These are phyloP conservation scores for Eurytoma adleriae DNA, from an alignment of 2,888 invertebrate genomes.

Conservation along the genomic window DNA sequence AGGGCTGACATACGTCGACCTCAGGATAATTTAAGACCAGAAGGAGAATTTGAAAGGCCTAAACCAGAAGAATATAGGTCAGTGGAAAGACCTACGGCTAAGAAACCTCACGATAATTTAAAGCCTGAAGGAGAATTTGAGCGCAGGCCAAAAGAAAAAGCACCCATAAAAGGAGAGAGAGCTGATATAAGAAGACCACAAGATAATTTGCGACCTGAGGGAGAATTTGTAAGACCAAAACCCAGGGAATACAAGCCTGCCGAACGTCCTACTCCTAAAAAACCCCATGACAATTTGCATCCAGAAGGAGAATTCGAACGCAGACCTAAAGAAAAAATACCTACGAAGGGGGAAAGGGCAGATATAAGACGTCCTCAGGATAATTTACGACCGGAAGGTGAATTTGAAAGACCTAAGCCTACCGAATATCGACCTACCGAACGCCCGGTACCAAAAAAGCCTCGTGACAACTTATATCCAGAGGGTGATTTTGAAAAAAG, in stretches of 20 bases:
- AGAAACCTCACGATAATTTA: slow-evolving; percentile 75
- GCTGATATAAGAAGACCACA: slow-evolving; percentile 77
- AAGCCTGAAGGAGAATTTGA: slow-evolving; percentile 78
- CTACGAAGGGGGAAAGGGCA: slow-evolving; percentile 58
- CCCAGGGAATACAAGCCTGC: slow-evolving; percentile 75
- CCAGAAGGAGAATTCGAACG: slow-evolving; percentile 79
- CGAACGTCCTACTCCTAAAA: slow-evolving; percentile 69
- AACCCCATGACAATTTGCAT: slow-evolving; percentile 71
- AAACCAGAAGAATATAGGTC: slow-evolving; percentile 75
- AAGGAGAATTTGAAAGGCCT: slow-evolving; percentile 79
- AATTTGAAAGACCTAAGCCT: slow-evolving; percentile 75
- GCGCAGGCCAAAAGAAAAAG: slow-evolving; percentile 69
- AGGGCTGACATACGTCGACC: slow-evolving; percentile 69
- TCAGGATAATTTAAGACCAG: slow-evolving; percentile 77
- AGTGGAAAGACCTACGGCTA: slow-evolving; percentile 79
- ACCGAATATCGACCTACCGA: slow-evolving; percentile 74
- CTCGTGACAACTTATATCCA: slow-evolving; percentile 77
- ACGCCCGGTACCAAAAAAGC: slow-evolving; percentile 77
- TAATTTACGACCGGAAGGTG: slow-evolving; percentile 77
- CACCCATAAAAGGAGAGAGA: slow-evolving; percentile 77
- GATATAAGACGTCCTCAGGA: slow-evolving; percentile 75
- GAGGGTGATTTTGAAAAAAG: slow-evolving; percentile 75
- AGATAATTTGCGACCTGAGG: slow-evolving; percentile 77
- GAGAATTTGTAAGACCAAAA: slow-evolving; percentile 73
- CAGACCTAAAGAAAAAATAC: slow-evolving; percentile 71